These are phyloP conservation scores for Coptotermes formosanus DNA, from an alignment of 1,140 invertebrate genomes.

Conservation along the genomic window DNA sequence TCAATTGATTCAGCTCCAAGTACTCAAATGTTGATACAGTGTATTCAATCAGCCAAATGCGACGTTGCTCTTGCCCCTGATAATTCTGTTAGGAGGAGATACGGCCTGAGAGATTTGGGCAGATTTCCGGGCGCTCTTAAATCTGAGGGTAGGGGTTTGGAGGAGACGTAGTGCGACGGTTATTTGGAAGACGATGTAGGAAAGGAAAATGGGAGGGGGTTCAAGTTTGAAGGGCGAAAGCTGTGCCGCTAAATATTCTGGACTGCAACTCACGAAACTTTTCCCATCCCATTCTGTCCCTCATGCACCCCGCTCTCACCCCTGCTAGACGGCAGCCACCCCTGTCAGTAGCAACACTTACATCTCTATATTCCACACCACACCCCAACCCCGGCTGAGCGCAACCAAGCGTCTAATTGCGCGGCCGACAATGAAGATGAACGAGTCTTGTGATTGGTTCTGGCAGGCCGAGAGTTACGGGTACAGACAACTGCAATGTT, in stretches of 20 bases:
- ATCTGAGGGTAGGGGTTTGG: not conserved
- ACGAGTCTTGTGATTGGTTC: constrained; percentile 53
- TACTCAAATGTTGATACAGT: too few species aligned
- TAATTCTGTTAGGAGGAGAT: not conserved
- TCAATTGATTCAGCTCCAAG: too few species aligned
- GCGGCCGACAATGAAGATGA: constrained; percentile 59
- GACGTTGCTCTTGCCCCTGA: too few species aligned
- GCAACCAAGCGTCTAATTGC: constrained; percentile 56
- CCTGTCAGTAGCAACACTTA: not conserved
- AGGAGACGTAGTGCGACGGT: not conserved
- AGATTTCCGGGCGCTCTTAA: not conserved
- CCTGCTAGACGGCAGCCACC: not conserved
- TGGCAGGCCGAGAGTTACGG: constrained; percentile 28
- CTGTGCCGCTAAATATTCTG: not conserved
- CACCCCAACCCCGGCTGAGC: constrained; percentile 15
- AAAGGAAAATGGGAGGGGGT: not conserved
- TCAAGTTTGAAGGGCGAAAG: not conserved
- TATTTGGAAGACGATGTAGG: not conserved
- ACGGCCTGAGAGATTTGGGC: not conserved
- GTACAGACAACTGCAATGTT: not conserved
- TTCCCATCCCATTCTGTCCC: constrained; percentile 11
- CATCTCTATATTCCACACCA: constrained; percentile 26
- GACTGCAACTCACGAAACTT: not conserved
- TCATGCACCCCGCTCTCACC: not conserved
- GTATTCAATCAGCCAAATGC: too few species aligned